Base-by-base conservation (phyloP, 2,113 vertebrate species). In the Aleadryas rufinucha region DNA sequence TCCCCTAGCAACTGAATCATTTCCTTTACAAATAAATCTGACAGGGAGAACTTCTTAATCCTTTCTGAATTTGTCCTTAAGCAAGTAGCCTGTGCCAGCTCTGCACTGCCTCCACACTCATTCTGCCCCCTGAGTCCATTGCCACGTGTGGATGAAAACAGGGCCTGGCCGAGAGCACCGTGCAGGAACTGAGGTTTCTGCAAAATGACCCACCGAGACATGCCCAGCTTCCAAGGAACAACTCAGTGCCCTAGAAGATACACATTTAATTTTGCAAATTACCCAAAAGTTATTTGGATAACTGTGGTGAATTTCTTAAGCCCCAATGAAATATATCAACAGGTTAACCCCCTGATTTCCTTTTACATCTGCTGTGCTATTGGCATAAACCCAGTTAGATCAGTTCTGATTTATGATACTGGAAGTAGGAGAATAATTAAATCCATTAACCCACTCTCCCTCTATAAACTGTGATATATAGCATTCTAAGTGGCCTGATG, bases 11-110 rank as follows among this genome's bases (percentile, higher is more conserved):
- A 50, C 0, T 21, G n/a, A 76, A 75, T 42, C 1, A 89, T 82
- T 85, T 94, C 68, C 82, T 85, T 91, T 69, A 53, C 75, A 64
- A 84, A 91, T 15, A 91, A 33, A 79, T 85, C 57, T 60, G 44
- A 54, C 64, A 77, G 66, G 4, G 44, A 87, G 65, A 89, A 63
- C 39, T 82, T 87, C 39, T 85, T 45, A 88, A 94, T 76, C 42
- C 59, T 18, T 82, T 87, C 2, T 41, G 20, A 72, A 52, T 89
- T 84, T 89, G 16, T 82, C 49, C 81, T 72, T 61, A 79, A 84
- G 60, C 35, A 75, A 65, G 74, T 37, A 76, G 49, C 27, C 61
- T 72, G 16, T 49, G 70, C 70, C 49, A 79, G 21, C 33, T 69
- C 20, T 10, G 11, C 14, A 6, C 24, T 45, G 65, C 63, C 78